phyloP scores from a whole-genome alignment of 2,888 invertebrate genomes.

The Phaedon cochleariae region DNA sequence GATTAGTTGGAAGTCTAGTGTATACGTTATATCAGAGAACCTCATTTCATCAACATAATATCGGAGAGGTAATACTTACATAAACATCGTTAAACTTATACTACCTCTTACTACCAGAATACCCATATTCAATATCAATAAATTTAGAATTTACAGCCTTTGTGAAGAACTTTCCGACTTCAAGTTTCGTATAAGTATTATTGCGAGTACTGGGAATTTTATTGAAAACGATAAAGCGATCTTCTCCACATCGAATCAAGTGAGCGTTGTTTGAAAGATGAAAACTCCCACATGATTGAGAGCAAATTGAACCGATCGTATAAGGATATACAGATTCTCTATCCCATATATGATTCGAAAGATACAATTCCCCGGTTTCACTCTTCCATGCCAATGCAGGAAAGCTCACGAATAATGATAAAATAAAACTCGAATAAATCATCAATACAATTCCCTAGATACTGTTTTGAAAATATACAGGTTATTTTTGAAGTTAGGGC shows the following conservation, averaged over 20 bases:
- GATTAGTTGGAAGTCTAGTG: too few species aligned
- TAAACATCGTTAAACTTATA: background rate
- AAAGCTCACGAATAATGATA: too few species aligned
- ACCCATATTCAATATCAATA: background rate
- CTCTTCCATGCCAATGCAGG: background rate
- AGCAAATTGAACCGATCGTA: background rate
- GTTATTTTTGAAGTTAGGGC: too few species aligned
- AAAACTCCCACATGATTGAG: background rate
- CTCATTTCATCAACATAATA: background rate
- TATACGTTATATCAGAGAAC: background rate
- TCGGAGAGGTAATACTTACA: background rate
- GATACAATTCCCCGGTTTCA: background rate
- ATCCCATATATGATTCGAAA: background rate
- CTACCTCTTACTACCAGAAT: too few species aligned
- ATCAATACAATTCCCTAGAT: too few species aligned
- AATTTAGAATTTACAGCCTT: background rate
- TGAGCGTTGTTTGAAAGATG: background rate
- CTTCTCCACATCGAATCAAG: background rate
- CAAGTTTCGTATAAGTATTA: background rate
- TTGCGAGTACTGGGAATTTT: background rate
- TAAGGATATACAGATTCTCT: background rate
- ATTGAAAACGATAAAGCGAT: conserved; percentile 1
- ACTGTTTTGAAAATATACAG: too few species aligned
- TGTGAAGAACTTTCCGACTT: background rate
- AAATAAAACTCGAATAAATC: too few species aligned